Percentiles rank a stretch among this genome's conserved stretches.
phyloP scores from a whole-genome alignment of 2,113 vertebrate genomes.

The Fukomys damarensis region DNA sequence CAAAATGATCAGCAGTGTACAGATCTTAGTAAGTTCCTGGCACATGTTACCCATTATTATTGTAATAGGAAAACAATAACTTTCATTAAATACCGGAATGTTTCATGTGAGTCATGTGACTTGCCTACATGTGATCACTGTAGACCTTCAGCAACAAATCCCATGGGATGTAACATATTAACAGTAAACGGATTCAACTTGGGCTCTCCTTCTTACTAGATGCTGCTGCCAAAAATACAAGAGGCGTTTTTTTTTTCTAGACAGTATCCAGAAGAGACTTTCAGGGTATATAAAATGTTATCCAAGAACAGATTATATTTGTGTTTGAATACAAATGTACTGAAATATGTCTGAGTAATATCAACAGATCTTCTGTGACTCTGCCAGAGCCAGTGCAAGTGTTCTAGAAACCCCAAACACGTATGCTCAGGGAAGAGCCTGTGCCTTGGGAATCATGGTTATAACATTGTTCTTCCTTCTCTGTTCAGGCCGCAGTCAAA shows the following conservation, averaged over 20 bases:
- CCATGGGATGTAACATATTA: background rate
- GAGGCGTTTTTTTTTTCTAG: background rate
- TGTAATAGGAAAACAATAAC: background rate
- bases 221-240: background rate
- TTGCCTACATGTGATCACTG: background rate
- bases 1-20: background rate
- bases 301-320: background rate
- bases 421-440: background rate
- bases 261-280: background rate
- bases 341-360: background rate
- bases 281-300: background rate
- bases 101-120: background rate
- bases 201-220: background rate
- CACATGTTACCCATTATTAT: background rate
- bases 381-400: background rate
- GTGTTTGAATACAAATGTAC: background rate
- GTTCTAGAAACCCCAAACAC: background rate
- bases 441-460: background rate
- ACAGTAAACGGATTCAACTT: background rate
- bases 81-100: background rate
- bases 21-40: background rate
- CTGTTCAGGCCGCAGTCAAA: background rate
- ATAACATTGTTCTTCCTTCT: background rate
- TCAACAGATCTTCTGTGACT: background rate
- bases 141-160: background rate